These are phyloP conservation scores for Nycteola revayana DNA, from an alignment of 2,888 invertebrate genomes.

Conservation along the genomic window DNA sequence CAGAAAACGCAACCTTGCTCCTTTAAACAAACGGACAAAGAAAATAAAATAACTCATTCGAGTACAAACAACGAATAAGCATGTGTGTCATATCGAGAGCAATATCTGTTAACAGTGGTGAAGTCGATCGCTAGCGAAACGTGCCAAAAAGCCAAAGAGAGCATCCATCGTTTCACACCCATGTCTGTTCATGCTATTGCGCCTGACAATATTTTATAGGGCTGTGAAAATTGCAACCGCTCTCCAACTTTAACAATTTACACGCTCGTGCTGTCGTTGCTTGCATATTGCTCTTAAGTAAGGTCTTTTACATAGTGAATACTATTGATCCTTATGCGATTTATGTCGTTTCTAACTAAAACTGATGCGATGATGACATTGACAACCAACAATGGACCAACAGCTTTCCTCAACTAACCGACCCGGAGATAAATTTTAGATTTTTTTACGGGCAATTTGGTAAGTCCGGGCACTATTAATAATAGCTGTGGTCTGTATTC, in stretches of 20 bases:
- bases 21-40: too few relatives aligned
- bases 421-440: too few relatives aligned
- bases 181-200: slow-evolving; percentile 46
- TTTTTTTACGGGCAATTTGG: too few relatives aligned
- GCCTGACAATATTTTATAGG: slow-evolving; percentile 70
- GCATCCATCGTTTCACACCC: slow-evolving; percentile 48
- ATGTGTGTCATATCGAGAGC: slow-evolving; percentile 9
- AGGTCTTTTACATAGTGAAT: slow-evolving; percentile 29
- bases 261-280: slow-evolving; percentile 48
- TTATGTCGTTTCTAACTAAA: too few relatives aligned
- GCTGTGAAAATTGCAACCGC: slow-evolving; percentile 71
- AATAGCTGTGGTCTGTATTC: too few relatives aligned
- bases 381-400: too few relatives aligned
- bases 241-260: slow-evolving; percentile 73
- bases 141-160: slow-evolving; percentile 62
- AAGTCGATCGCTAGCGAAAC: slow-evolving; percentile 31
- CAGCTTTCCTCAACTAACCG: too few relatives aligned
- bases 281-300: slow-evolving; percentile 47
- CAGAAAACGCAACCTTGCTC: too few relatives aligned
- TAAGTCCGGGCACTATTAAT: too few relatives aligned
- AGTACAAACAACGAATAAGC: too few relatives aligned
- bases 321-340: neutral
- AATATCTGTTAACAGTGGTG: slow-evolving; percentile 19
- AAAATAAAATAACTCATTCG: too few relatives aligned
- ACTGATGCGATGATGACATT: too few relatives aligned